Base-by-base conservation (phyloP, 1,140 invertebrate genomes). In the Bombus confusus region DNA sequence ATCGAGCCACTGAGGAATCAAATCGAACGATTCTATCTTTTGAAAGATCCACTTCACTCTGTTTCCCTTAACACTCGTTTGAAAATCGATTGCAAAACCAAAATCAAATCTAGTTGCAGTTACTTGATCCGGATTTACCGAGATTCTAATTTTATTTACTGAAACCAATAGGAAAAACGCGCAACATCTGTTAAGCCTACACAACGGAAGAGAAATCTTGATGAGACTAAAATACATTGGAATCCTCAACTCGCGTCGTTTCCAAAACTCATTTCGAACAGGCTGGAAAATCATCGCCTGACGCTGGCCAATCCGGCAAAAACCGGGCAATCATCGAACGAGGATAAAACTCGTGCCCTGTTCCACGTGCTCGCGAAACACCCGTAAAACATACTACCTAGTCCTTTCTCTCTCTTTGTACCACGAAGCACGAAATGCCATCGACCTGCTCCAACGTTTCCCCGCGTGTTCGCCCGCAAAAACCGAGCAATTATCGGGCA, bases 401-500 rank as follows among this genome's bases (percentile, higher is more conserved):
- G 57, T 34, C 76, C 25, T 25, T 9, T 25, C 34, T 8, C 47
- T 52, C 62, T 68, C 66, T 25, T 15, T 66, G n/a, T n/a, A 22
- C n/a, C 31, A 3, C 47, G 43, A 62, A 31, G 80, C 59, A 76
- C 71, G 80, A 34, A 68, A 80, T 62, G 76, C 52, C 77, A 57
- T 62, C 31, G 78, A 85, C 34, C 81, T 39, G 12, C 37, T 13
- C 37, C 22, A 31, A 76, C 41, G 72, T n/a, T 57, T 52, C 57
- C 41, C 31, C n/a, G 25, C 34, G 31, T 18, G 47, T 37, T 13
- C 47, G 34, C 75, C 62, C 59, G 77, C 76, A 85, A 85, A 85
- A 85, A 85, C 68, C 83, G 76, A 37, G 77, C 83, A 80, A 85
- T 85, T 85, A 85, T 85, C 83, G 83, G 66, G 43, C 43, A 64